Base-by-base conservation (phyloP, 2,113 vertebrate species). In the Rhodinocichla rosea region DNA sequence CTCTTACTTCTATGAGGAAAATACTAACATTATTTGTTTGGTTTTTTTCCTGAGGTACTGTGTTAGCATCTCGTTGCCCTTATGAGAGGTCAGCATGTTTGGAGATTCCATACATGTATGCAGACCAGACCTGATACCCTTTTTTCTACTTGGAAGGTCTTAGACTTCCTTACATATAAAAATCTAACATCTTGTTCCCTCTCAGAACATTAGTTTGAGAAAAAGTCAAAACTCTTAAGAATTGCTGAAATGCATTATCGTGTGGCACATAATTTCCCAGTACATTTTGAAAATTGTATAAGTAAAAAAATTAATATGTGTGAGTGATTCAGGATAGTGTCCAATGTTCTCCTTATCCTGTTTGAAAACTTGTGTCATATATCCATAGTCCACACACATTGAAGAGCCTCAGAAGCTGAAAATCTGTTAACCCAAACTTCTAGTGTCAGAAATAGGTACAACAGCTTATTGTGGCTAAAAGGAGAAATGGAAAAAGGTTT, bases 21-120 rank as follows among this genome's bases (percentile, higher is more conserved):
- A 62, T 49, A 20, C 5, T 10, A 7, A 1, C 5, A 9, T 33
- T 50, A 22, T 8, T 30, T 21, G 4, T 67, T 18, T 11, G 1
- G 0, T 15, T 27, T 39, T 22, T 45, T 57, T 63, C 30, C 23
- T 53, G 37, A 70, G 37, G 15, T 39, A 33, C 13, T 32, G 2
- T 73, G 15, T n/a, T 55, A 78, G 35, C 1, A 1, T 47, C 33
- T 64, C 24, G 16, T 55, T 89, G 23, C 27, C 22, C 7, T 75
- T 84, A 11, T 39, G 32, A 60, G 4, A 60, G 13, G 10, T 40
- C 57, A 94, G 24, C 9, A 2, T 60, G 7, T 71, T 47, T 84
- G 81, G 35, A 60, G 15, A 44, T 75, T 67, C 12, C 22, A 7
- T 33, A 20, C 21, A 28, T 21, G 10, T 28, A 6, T 60, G 19